phyloP scores from a whole-genome alignment of 2,888 invertebrate genomes.

The Frankliniella fusca region DNA sequence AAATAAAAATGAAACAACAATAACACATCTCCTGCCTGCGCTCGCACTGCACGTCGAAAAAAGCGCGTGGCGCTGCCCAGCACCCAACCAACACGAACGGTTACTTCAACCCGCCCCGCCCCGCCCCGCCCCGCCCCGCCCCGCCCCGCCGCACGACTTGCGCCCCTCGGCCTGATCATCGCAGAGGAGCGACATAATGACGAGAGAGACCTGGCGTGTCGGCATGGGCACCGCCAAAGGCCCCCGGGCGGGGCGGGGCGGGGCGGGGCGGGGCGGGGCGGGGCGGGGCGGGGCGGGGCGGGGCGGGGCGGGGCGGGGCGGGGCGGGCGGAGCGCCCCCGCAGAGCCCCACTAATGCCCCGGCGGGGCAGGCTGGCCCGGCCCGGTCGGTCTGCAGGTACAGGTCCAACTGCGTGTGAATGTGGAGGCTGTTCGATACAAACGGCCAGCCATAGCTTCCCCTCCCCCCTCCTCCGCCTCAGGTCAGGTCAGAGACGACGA shows the following conservation, averaged over 20 bases:
- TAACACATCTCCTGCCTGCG: too few species aligned
- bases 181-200: background rate
- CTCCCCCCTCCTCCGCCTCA: background rate
- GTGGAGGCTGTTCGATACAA: background rate
- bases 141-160: too few species aligned
- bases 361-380: too few species aligned
- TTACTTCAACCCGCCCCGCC: background rate
- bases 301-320: too few species aligned
- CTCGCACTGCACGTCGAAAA: too few species aligned
- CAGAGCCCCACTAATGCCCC: too few species aligned
- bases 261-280: too few species aligned
- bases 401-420: background rate
- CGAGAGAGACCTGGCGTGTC: background rate
- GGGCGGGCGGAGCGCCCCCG: too few species aligned
- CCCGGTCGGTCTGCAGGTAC: background rate
- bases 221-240: conserved; percentile 12
- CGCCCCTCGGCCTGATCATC: too few species aligned
- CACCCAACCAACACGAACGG: background rate
- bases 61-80: too few species aligned
- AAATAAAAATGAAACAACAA: too few species aligned
- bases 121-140: background rate
- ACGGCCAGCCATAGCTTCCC: background rate
- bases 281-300: too few species aligned
- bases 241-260: background rate
- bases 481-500: background rate